A percentile compares a stretch with the other conserved stretches of the same genome.
These are phyloP conservation scores for Alectura lathami DNA, from an alignment of 2,113 vertebrate genomes.

Conservation along the genomic window DNA sequence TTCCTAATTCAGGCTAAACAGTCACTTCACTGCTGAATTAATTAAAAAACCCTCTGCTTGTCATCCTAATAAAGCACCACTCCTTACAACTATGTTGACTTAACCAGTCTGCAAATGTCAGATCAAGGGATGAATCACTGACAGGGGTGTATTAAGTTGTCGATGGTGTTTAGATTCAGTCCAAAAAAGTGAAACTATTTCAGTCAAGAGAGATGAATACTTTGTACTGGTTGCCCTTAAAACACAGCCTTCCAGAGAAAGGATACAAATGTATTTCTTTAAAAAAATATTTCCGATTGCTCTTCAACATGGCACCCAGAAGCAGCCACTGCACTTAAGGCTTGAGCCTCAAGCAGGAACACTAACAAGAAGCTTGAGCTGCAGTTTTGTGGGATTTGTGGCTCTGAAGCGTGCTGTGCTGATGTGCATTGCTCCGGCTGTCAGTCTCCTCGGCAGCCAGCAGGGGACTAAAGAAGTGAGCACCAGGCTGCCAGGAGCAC, in stretches of 20 bases:
- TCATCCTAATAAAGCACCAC: conserved; percentile 38
- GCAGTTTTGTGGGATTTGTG: conserved; percentile 53
- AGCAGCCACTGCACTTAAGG: conserved; percentile 20
- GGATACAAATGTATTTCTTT: not conserved
- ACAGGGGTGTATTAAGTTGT: conserved; percentile 29
- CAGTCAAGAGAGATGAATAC: conserved; percentile 30
- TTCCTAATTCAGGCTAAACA: not conserved
- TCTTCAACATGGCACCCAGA: conserved; percentile 12
- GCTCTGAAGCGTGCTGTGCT: conserved; percentile 39
- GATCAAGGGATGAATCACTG: conserved; percentile 44
- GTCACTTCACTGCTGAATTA: conserved; percentile 13
- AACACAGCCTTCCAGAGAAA: not conserved
- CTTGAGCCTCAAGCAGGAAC: not conserved
- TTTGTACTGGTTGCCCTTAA: not conserved
- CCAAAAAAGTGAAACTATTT: conserved; percentile 24
- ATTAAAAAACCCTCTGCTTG: conserved; percentile 20
- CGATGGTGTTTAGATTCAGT: conserved; percentile 19
- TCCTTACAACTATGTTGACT: conserved; percentile 39
- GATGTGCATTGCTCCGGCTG: conserved; percentile 21
- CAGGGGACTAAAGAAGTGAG: conserved; percentile 36
- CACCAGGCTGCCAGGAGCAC: conserved; percentile 23
- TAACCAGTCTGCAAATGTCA: conserved; percentile 54
- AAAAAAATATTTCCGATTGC: not conserved
- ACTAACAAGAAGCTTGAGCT: conserved; percentile 53
- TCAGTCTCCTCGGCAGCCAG: conserved; percentile 28